Evolutionary conservation across 1,140 invertebrate genomes (phyloP), one percentile per base, ranked within the genome.

Genomic region (Liolophura sinensis): DNA sequence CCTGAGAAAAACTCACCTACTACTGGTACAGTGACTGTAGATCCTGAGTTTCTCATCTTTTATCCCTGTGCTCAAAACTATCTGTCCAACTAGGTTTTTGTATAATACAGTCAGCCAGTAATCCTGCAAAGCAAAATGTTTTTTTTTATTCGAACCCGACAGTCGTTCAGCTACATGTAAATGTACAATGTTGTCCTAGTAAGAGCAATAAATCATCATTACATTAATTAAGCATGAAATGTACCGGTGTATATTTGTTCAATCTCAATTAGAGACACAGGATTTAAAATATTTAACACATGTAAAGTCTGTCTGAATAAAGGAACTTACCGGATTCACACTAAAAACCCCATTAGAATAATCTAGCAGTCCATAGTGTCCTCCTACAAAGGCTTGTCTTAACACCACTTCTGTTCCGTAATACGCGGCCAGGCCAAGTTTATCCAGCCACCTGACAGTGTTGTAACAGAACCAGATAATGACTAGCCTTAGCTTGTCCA

Each of bases 61-160:
- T 3, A 50, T 40, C 1, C 50, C 48, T 22, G 71, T 63, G 25
- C 59, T 69, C 18, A 74, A 62, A 4, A 92, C 91, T 81, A 87
- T 87, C 47, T 86, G 84, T 7, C 91, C 90, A 9, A 92, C 90
- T 46, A 92, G 80, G 69, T 85, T 85, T 69, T 92, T 92, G 73
- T 87, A 91, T 3, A 91, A 67, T 0, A 91, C 82, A 72, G 89
- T 89, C 14, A 92, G 69, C 91, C 91, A 93, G 88, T 89, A 93
- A 78, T 92, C 91, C 71, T 90, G 25, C n/a, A n/a, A n/a, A n/a
- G n/a, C n/a, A n/a, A n/a, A n/a, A n/a, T n/a, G n/a, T n/a, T n/a
- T n/a, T n/a, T n/a, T n/a, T n/a, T n/a, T n/a, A n/a, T n/a, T n/a
- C n/a, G n/a, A n/a, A n/a, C n/a, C n/a, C n/a, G n/a, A n/a, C n/a